A percentile compares a stretch with the other conserved stretches of the same genome.
Conservation (phyloP, 2,888 invertebrate genomes). For the Hypomecis atomaria region DNA sequence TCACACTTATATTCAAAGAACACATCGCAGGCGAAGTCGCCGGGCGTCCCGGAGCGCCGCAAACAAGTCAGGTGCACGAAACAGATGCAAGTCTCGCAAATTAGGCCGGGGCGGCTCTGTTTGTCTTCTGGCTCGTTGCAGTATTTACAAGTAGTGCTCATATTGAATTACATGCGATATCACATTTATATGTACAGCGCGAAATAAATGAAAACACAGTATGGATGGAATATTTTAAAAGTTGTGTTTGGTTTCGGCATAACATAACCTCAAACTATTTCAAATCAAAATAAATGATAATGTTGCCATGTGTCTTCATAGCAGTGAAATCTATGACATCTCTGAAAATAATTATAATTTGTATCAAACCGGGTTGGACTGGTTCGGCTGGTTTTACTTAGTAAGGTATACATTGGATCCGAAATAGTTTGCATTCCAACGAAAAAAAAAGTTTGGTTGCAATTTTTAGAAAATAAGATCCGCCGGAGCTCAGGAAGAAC, state of each 20-base stretch:
- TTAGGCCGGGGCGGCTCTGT: constrained; percentile 84
- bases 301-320: too few relatives aligned
- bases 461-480: too few relatives aligned
- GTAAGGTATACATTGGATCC: too few relatives aligned
- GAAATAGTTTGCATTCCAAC: too few relatives aligned
- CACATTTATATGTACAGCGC: background rate
- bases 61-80: constrained; percentile 88
- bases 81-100: constrained; percentile 85
- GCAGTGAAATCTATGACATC: too few relatives aligned
- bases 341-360: too few relatives aligned
- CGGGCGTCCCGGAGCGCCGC: constrained; percentile 87
- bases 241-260: constrained; percentile 11
- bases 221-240: too few relatives aligned
- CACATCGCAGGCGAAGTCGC: constrained; percentile 89
- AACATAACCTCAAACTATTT: constrained; percentile 9
- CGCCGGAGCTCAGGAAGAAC: too few relatives aligned
- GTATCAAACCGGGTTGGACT: too few relatives aligned
- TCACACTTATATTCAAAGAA: constrained; percentile 89
- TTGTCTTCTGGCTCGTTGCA: constrained; percentile 83
- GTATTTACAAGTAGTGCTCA: constrained; percentile 81
- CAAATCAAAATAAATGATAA: too few relatives aligned
- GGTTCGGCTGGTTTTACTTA: too few relatives aligned
- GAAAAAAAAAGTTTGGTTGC: too few relatives aligned
- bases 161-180: constrained; percentile 4
- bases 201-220: background rate